Base-by-base conservation (phyloP, 2,888 invertebrate species). In the Brachyptera putata region DNA sequence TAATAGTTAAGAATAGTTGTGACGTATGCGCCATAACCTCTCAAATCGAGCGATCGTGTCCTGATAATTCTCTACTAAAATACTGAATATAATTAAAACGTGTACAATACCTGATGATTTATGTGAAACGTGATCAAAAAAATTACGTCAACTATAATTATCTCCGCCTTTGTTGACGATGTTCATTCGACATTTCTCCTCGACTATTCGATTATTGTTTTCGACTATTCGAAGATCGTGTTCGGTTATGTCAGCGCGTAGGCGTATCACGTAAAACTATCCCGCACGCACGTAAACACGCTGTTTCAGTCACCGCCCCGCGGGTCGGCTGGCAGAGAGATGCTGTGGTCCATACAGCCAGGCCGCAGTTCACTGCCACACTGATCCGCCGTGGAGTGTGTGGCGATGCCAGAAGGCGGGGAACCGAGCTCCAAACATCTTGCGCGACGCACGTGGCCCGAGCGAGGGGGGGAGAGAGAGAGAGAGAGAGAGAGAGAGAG, bases 61-160 rank as follows among this genome's bases (percentile, higher is more conserved):
- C n/a, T n/a, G n/a, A n/a, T n/a, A n/a, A n/a, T n/a, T n/a, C 11
- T 21, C 16, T 41, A 37, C 5, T 7, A 41, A 41, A 41, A 41
- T 41, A 13, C 11, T 41, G 41, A 41, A 41, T 5, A 14, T 41
- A 41, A 37, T 13, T 14, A 37, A 37, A 37, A 13, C 13, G n/a
- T n/a, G n/a, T 13, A 37, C 41, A 41, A 41, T 41, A 41, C 41
- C 41, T 41, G 41, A n/a, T n/a, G n/a, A 41, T 41, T 41, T 41
- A 41, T 41, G 16, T 9, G 5, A 41, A 11, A 4, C 41, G 41
- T 41, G 41, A 14, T 41, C 41, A 18, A 41, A 7, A 7, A 41
- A 21, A 18, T 11, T 3, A 3, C n/a, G 41, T 21, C 18, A 14
- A 16, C 41, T 18, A 41, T 41, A 18, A 41, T 11, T 2, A 41